A percentile compares a stretch with the other conserved stretches of the same genome.
Conservation (phyloP, 1,140 invertebrate species). For the Cephus cinctus region DNA sequence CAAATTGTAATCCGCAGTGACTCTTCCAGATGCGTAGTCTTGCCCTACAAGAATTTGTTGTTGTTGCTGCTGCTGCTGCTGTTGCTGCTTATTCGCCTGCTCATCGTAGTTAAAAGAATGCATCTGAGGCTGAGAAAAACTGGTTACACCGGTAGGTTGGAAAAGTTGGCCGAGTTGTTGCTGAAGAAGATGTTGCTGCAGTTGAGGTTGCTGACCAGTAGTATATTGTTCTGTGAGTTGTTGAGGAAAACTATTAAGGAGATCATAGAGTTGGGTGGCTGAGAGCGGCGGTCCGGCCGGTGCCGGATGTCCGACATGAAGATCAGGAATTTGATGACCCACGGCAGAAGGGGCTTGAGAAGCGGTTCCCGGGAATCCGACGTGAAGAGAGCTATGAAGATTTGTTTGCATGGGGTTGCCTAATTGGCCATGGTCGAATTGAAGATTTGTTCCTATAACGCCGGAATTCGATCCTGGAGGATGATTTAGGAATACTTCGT, state of each 20-base stretch:
- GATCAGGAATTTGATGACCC: constrained; percentile 32
- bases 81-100: constrained; percentile 39
- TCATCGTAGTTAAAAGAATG: constrained; percentile 60
- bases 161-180: constrained; percentile 44
- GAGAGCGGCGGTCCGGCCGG: constrained; percentile 46
- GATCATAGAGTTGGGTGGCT: constrained; percentile 58
- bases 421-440: constrained; percentile 31
- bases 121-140: constrained; percentile 52
- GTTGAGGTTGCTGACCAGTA: constrained; percentile 46
- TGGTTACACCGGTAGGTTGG: constrained; percentile 25
- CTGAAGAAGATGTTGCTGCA: constrained; percentile 53
- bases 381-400: constrained; percentile 41
- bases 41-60: constrained; percentile 34
- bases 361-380: constrained; percentile 30
- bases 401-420: constrained; percentile 43
- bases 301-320: constrained; percentile 38
- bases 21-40: constrained; percentile 34
- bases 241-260: constrained; percentile 56
- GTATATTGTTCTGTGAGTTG: constrained; percentile 52
- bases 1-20: constrained; percentile 42
- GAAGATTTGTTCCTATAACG: constrained; percentile 25
- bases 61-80: constrained; percentile 12
- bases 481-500: constrained; percentile 34
- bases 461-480: constrained; percentile 25
- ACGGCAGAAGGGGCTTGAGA: constrained; percentile 21